Conservation (phyloP, 2,797 vertebrate genomes). For the Pampus argenteus region DNA sequence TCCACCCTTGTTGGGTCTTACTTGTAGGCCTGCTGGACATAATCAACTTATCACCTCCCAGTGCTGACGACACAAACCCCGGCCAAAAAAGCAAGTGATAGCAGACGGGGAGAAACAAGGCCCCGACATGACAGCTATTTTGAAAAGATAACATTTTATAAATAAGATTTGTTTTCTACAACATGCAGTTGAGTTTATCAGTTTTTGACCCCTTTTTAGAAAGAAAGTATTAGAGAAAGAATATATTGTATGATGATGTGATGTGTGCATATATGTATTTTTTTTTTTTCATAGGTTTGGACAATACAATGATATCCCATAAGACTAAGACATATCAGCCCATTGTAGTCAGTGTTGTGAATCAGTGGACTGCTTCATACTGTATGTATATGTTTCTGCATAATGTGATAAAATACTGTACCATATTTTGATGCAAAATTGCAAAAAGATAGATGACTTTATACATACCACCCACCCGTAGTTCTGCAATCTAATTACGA, state of each 20-base stretch:
- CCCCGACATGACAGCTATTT: slow-evolving; percentile 53
- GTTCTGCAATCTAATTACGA: not conserved
- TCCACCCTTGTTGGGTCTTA: slow-evolving; percentile 1
- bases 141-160: slow-evolving; percentile 65
- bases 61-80: slow-evolving; percentile 57
- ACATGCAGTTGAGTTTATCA: not conserved
- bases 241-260: too few species aligned
- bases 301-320: too few species aligned
- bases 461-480: not conserved
- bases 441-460: not conserved
- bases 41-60: slow-evolving; percentile 55
- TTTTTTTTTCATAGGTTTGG: not conserved
- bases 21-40: slow-evolving; percentile 27
- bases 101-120: slow-evolving; percentile 59
- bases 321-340: too few species aligned
- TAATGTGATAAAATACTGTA: not conserved
- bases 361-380: not conserved
- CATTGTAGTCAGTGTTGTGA: not conserved
- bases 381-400: not conserved
- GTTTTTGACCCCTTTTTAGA: too few species aligned
- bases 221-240: not conserved
- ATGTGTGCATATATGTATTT: too few species aligned
- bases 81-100: slow-evolving; percentile 68
- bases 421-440: not conserved
- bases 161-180: slow-evolving; percentile 12